These are phyloP conservation scores for Geotrypetes seraphini DNA, from an alignment of 2,797 vertebrate species.

Conservation along the genomic window DNA sequence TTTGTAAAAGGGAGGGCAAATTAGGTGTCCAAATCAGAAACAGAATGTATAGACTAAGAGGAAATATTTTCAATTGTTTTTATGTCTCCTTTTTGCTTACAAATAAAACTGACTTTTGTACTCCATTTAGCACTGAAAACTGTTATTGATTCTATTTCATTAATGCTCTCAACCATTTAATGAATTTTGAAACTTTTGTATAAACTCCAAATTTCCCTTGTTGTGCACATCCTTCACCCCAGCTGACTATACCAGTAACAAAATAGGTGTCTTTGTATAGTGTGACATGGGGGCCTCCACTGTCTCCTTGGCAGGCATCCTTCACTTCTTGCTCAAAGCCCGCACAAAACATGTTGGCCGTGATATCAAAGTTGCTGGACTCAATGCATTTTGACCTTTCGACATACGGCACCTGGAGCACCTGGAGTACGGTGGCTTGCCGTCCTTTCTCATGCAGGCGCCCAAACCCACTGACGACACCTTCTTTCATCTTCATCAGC, in stretches of 20 bases:
- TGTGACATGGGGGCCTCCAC: slow-evolving; percentile 87
- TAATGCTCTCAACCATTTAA: slow-evolving; percentile 59
- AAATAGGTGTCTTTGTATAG: slow-evolving; percentile 65
- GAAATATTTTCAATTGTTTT: no score
- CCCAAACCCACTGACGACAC: slow-evolving; percentile 81
- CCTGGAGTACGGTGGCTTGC: slow-evolving; percentile 57
- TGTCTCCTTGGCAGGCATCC: slow-evolving; percentile 89
- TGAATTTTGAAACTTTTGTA: slow-evolving; percentile 79
- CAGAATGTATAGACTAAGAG: no score
- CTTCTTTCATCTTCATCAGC: slow-evolving; percentile 61
- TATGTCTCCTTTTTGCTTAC: no score
- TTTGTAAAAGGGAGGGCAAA: no score
- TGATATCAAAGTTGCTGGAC: slow-evolving; percentile 64
- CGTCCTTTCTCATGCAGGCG: slow-evolving; percentile 59
- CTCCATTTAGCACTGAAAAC: no score
- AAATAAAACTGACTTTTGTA: no score
- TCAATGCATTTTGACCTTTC: slow-evolving; percentile 66
- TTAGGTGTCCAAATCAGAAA: no score
- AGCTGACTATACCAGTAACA: slow-evolving; percentile 84
- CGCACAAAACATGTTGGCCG: slow-evolving; percentile 83
- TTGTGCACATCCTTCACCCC: slow-evolving; percentile 88
- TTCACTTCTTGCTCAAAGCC: slow-evolving; percentile 61
- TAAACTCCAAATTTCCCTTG: slow-evolving; percentile 84
- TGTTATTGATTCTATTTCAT: slow-evolving; percentile 21
- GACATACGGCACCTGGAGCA: slow-evolving; percentile 70